Evolutionary conservation across 2,113 vertebrate species (phyloP), one percentile per base, ranked within the genome.

Genomic region (Brevimyrus niger): DNA sequence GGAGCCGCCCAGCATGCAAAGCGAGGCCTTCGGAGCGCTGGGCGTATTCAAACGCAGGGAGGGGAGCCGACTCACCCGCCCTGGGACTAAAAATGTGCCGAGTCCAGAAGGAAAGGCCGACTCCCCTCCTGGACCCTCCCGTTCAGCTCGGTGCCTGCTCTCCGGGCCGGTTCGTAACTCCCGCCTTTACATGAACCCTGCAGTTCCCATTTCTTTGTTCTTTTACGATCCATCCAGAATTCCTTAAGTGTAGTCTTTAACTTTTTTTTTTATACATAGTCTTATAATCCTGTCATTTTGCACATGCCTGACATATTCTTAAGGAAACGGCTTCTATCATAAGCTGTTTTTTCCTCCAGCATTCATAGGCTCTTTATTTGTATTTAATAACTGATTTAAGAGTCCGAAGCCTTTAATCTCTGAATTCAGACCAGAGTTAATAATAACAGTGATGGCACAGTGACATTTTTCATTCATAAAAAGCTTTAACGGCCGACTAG

Each of bases 41-140:
- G 19, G 50, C 38, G 27, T 88, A 88, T 90, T 84, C 89, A 88
- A 84, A 83, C 47, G 83, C 86, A 31, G 44, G 85, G 89, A 55
- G 89, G 48, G 55, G 15, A 48, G 21, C 53, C 27, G 3, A 89
- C 15, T 44, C 7, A 44, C 53, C 53, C 35, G n/a, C 86, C 87
- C 35, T 44, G 9, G 21, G 35, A 87, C 85, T 87, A 87, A 87
- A 87, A 51, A 53, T 87, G 85, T 31, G 13, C 85, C 15, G 3
- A 51, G 5, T 35, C 6, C 86, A 61, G 23, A 42, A 87, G 46
- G 51, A 58, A 44, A 44, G 19, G 4, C 11, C 3, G 19, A 44
- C 15, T 17, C 19, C 9, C 50, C 86, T 87, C 19, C n/a, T 87
- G 17, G 11, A 51, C 61, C 86, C 53, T 46, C 31, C 51, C 35